phyloP scores from a whole-genome alignment of 2,888 invertebrate species.

The Eupithecia subfuscata region DNA sequence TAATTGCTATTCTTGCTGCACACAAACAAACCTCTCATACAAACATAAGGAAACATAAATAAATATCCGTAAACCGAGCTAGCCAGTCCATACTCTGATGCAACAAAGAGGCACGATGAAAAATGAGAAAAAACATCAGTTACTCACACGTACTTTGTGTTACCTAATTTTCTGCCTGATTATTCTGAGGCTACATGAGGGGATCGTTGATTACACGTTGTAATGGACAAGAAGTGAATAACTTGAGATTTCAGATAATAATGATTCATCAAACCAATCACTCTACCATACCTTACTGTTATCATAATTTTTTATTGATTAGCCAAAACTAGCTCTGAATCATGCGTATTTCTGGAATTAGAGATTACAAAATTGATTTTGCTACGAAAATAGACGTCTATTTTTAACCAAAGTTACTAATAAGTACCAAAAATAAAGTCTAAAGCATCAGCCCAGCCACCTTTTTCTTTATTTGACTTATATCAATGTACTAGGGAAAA shows the following conservation, averaged over 20 bases:
- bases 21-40: neutral
- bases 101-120: neutral
- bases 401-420: neutral
- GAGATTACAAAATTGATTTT: neutral
- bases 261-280: neutral
- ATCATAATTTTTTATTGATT: neutral
- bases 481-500: neutral
- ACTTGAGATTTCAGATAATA: neutral
- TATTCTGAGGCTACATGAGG: neutral
- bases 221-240: neutral
- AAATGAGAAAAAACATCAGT: neutral
- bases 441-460: neutral
- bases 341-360: conserved; percentile 6
- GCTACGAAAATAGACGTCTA: conserved; percentile 1
- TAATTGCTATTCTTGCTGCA: neutral
- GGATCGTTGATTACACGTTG: neutral
- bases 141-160: neutral
- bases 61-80: neutral
- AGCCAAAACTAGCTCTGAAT: conserved; percentile 4
- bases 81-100: neutral
- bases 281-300: neutral
- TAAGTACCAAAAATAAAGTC: too few species aligned
- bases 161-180: conserved; percentile 1
- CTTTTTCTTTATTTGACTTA: neutral
- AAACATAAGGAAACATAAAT: neutral